Evolutionary conservation across 2,888 invertebrate species (phyloP), one percentile per base, ranked within the genome.

Genomic region (Hirtodrosophila cameraria): DNA sequence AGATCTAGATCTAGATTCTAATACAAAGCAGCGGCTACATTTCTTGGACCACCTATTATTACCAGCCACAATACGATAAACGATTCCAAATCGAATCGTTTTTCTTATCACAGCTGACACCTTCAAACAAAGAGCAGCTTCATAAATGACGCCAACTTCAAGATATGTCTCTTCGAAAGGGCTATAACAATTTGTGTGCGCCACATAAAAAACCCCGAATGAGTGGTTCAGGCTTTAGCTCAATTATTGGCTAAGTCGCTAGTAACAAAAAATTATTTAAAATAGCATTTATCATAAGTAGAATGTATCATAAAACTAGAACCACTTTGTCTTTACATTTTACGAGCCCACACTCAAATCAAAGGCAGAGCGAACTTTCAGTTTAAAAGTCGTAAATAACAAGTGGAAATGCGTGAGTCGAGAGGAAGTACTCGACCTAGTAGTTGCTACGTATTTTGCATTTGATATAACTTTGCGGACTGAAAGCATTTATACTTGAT

Each of bases 121-220:
- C 50, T 52, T 53, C 49, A 31, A 39, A 50, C 58, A 66, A 63
- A 77, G 54, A 48, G 13, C 43, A 31, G 13, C 53, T 42, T 60
- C 63, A 80, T 74, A 60, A 82, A 75, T 60, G 79, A 82, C 72
- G 68, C 79, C 61, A 52, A 15, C 18, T 16, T 7, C n/a, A n/a
- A n/a, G n/a, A 23, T 31, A 11, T 28, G 57, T 20, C 35, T n/a
- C n/a, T n/a, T n/a, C n/a, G 28, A 12, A 16, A 30, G 13, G 52
- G 31, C 48, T 59, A 82, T 75, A 62, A 60, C 68, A 68, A 68
- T 65, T 76, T 66, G 60, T 49, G 55, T 49, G 55, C 31, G 42
- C 30, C 53, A 18, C 58, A 41, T 74, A 66, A 52, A 59, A 55
- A 30, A 28, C 23, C 31, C 23, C n/a, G n/a, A 16, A 45, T 5